Base-by-base conservation (phyloP, 2,797 vertebrate genomes). In the Lepus oiostolus region DNA sequence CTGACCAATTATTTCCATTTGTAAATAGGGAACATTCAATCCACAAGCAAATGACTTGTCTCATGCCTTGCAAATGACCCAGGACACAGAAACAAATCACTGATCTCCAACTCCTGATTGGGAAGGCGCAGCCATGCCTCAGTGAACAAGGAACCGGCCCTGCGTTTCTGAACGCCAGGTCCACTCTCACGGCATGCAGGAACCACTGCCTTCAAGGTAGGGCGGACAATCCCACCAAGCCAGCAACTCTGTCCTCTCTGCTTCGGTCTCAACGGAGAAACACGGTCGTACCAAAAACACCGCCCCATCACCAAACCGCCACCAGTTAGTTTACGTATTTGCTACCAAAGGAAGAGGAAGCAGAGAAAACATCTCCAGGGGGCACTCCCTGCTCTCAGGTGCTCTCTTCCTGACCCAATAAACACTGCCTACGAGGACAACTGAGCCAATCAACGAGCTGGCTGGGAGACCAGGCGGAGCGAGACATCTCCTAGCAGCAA, bases 301-400 rank as follows among this genome's bases (percentile, higher is more conserved):
- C 50, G 60, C 30, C 26, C 54, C n/a, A 22, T 5, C 32, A 35
- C 22, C 65, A 35, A 50, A 35, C 0, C 0, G 28, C n/a, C 32
- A 22, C 22, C 81, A 19, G 28, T 9, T 17, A 19, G 54, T 24
- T 24, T 16, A 65, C 42, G 30, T 8, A 14, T 32, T 22, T n/a
- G 65, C 58, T 21, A 62, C 2, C 28, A 62, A 3, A 52, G 58
- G 60, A 12, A 50, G 47, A 90, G 22, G 42, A n/a, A 28, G 42
- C 52, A 9, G 30, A 30, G 2, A 8, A 24, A 7, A 12, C 2
- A 0, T 4, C 26, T 4, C 0, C 0, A 21, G n/a, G 2, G 30
- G 13, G 42, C 6, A 12, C 7, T 22, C 28, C 13, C 35, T 22
- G n/a, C 28, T 14, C 68, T 26, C 30, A 1, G 13, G 47, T 13